Evolutionary conservation across 2,797 vertebrate species (phyloP).

Genomic region (Borostomias antarcticus): DNA sequence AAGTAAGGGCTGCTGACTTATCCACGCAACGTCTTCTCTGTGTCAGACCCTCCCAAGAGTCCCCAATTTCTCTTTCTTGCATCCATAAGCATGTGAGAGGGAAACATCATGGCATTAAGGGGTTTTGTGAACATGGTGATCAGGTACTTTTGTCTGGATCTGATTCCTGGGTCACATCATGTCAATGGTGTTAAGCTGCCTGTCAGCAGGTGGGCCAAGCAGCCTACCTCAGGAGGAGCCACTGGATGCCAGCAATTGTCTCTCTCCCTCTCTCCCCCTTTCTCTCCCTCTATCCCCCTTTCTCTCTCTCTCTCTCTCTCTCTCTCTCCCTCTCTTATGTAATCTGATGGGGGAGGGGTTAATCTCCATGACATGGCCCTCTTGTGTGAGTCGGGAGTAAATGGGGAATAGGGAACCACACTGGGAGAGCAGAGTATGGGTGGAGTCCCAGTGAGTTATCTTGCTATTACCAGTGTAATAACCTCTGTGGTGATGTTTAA

Average conservation of each 20-base stretch:
- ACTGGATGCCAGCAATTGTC: constrained; percentile 16
- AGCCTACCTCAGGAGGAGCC: constrained; percentile 7
- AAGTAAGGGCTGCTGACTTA: constrained; percentile 5
- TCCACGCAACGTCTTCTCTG: background rate
- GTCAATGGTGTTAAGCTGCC: constrained; percentile 12
- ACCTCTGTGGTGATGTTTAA: background rate
- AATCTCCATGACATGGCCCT: constrained; percentile 27
- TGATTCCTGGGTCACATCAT: constrained; percentile 40
- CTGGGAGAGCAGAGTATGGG: background rate
- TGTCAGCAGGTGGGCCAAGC: background rate
- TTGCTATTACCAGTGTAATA: background rate
- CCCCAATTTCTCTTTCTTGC: constrained; percentile 34
- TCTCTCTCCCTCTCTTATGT: background rate
- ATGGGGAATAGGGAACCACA: background rate
- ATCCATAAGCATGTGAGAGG: constrained; percentile 31
- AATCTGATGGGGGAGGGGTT: constrained; percentile 7
- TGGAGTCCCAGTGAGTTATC: background rate
- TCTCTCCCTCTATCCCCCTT: background rate
- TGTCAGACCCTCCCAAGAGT: constrained; percentile 13
- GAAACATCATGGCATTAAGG: constrained; percentile 40
- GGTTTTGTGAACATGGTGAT: constrained; percentile 19
- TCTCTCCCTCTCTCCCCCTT: background rate
- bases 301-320: constrained; percentile 4
- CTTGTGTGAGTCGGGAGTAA: constrained; percentile 9
- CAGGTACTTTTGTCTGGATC: constrained; percentile 38